phyloP scores from a whole-genome alignment of 1,140 invertebrate species.

The Trichonephila clavipes region DNA sequence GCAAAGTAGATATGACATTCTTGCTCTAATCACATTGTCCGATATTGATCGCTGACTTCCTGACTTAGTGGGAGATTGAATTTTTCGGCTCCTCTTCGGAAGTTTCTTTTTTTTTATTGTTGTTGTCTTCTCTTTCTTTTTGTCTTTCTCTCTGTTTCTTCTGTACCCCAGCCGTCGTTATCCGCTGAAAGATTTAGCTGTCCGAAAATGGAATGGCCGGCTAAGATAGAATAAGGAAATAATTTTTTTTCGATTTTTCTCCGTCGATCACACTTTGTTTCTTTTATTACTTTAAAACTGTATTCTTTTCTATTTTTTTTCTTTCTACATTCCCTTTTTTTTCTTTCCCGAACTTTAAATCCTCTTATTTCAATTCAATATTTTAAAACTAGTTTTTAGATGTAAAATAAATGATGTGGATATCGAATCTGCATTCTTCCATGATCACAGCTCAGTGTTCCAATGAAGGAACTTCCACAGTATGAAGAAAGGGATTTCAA shows the following conservation, averaged over 20 bases:
- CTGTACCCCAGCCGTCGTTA: slow-evolving; percentile 40
- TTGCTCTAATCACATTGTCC: slow-evolving; percentile 74
- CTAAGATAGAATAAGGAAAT: slow-evolving; percentile 66
- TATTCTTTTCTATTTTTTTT: background rate
- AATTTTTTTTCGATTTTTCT: slow-evolving; percentile 18
- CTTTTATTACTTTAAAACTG: slow-evolving; percentile 69
- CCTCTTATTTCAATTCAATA: slow-evolving; percentile 46
- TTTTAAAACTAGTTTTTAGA: slow-evolving; percentile 61
- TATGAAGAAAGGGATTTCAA: background rate
- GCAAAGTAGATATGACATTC: slow-evolving; percentile 76
- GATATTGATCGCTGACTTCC: slow-evolving; percentile 74
- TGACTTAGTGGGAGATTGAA: slow-evolving; percentile 75
- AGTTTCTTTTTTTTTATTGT: slow-evolving; percentile 60
- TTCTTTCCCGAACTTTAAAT: slow-evolving; percentile 5
- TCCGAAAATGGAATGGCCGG: slow-evolving; percentile 74
- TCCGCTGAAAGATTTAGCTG: slow-evolving; percentile 75
- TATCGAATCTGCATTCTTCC: slow-evolving; percentile 48
- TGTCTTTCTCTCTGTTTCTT: background rate
- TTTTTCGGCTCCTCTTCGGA: slow-evolving; percentile 73
- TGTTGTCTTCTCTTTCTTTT: slow-evolving; percentile 15
- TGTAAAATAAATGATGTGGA: slow-evolving; percentile 67
- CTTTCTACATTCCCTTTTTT: background rate
- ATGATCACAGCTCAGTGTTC: background rate
- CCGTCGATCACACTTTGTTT: slow-evolving; percentile 52
- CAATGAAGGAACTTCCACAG: background rate